phyloP scores from a whole-genome alignment of 2,113 vertebrate species.

The Regulus satrapa region DNA sequence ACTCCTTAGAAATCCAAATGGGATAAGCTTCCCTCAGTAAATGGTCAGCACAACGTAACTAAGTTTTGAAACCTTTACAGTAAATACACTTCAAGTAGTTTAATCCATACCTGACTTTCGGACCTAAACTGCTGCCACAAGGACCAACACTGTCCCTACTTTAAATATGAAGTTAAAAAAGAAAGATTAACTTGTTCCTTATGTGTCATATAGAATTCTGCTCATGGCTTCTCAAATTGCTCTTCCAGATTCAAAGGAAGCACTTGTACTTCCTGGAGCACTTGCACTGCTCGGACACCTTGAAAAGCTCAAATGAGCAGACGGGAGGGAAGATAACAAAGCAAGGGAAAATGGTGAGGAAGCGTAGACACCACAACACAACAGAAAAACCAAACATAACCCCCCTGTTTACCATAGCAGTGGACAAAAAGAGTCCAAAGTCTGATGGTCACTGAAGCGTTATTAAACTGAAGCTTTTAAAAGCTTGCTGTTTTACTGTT shows the following conservation, averaged over 20 bases:
- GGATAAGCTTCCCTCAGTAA: not conserved
- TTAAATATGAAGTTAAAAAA: conserved; percentile 37
- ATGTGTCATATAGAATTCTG: not conserved
- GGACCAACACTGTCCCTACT: conserved; percentile 31
- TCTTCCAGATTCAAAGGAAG: not conserved
- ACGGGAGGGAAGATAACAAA: not conserved
- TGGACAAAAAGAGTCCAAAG: not conserved
- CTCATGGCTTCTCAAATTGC: not conserved
- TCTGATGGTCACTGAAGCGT: not conserved
- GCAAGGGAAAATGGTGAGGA: not conserved
- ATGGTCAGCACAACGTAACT: not conserved
- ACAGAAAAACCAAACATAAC: not conserved
- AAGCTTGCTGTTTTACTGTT: not conserved
- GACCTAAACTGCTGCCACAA: not conserved
- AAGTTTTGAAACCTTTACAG: not conserved
- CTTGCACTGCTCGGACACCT: not conserved
- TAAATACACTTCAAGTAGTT: conserved; percentile 25
- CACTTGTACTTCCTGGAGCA: not conserved
- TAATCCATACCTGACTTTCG: conserved; percentile 20
- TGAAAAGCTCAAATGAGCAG: not conserved
- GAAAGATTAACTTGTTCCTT: conserved; percentile 34
- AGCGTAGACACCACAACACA: not conserved
- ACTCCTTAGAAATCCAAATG: not conserved
- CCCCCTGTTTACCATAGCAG: not conserved
- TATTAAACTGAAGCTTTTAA: not conserved